Conservation (phyloP, 1,140 invertebrate species). For the Trichonephila clavipes region DNA sequence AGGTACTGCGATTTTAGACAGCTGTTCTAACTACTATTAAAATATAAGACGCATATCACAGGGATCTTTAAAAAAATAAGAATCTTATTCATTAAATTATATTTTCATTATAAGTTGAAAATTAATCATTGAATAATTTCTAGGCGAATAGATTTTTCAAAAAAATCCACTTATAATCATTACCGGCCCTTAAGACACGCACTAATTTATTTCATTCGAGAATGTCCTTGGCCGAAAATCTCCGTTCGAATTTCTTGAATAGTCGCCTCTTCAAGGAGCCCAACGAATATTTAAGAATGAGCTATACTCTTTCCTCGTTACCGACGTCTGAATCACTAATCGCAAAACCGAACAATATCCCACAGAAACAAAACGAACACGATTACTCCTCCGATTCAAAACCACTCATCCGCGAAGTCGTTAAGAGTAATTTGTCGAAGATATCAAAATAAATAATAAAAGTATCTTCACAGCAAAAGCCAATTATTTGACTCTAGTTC, state of each 20-base stretch:
- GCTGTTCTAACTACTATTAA: too few species aligned
- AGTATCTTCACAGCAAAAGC: slow-evolving; percentile 62
- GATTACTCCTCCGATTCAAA: slow-evolving; percentile 54
- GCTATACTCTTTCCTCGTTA: background rate
- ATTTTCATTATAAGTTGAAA: background rate
- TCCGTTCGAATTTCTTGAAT: slow-evolving; percentile 39
- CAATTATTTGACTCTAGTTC: slow-evolving; percentile 63
- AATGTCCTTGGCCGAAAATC: background rate
- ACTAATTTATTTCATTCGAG: slow-evolving; percentile 10
- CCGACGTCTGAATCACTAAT: slow-evolving; percentile 20
- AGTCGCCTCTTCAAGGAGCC: slow-evolving; percentile 11
- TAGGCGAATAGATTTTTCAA: background rate
- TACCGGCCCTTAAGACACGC: background rate
- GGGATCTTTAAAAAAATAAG: background rate
- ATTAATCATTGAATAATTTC: background rate
- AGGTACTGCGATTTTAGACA: too few species aligned
- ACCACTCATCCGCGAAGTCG: slow-evolving; percentile 51
- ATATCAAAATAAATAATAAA: slow-evolving; percentile 51
- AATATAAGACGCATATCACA: too few species aligned
- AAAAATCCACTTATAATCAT: slow-evolving; percentile 12
- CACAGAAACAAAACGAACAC: slow-evolving; percentile 33
- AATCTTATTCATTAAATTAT: background rate
- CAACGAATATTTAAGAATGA: background rate
- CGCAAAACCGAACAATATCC: slow-evolving; percentile 35
- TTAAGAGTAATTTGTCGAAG: slow-evolving; percentile 65